Conservation (phyloP, 2,888 invertebrate genomes). For the Noctua fimbriata region DNA sequence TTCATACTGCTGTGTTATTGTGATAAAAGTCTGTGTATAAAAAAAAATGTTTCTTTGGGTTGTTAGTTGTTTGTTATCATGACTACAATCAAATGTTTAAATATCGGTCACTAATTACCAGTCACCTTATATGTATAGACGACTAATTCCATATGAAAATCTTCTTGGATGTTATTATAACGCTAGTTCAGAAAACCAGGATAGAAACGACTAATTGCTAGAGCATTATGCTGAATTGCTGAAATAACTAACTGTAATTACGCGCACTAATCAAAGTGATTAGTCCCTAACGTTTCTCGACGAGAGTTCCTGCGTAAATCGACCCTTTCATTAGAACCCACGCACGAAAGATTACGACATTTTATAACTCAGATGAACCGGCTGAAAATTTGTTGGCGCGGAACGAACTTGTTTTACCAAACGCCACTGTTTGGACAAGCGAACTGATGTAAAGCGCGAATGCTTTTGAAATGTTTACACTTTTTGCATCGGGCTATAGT, state of each 20-base stretch:
- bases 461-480: slow-evolving; percentile 81
- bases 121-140: too few relatives aligned
- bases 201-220: slow-evolving; percentile 27
- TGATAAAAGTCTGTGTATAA: too few relatives aligned
- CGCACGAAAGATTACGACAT: slow-evolving; percentile 64
- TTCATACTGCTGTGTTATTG: too few relatives aligned
- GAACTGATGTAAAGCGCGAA: slow-evolving; percentile 76
- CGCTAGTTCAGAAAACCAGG: slow-evolving; percentile 18
- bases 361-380: slow-evolving; percentile 67
- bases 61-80: too few relatives aligned
- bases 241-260: slow-evolving; percentile 62
- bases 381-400: slow-evolving; percentile 71
- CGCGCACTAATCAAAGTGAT: slow-evolving; percentile 64
- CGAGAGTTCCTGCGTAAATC: slow-evolving; percentile 61
- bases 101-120: too few relatives aligned
- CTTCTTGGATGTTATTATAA: background rate
- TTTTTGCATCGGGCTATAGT: slow-evolving; percentile 67
- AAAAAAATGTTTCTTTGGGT: too few relatives aligned
- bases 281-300: slow-evolving; percentile 48
- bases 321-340: slow-evolving; percentile 66
- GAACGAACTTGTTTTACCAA: slow-evolving; percentile 73
- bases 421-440: slow-evolving; percentile 78
- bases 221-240: slow-evolving; percentile 22
- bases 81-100: too few relatives aligned
- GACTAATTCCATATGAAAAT: slow-evolving; percentile 20